Base-by-base conservation (phyloP, 2,797 vertebrate species). In the Trichosurus vulpecula region DNA sequence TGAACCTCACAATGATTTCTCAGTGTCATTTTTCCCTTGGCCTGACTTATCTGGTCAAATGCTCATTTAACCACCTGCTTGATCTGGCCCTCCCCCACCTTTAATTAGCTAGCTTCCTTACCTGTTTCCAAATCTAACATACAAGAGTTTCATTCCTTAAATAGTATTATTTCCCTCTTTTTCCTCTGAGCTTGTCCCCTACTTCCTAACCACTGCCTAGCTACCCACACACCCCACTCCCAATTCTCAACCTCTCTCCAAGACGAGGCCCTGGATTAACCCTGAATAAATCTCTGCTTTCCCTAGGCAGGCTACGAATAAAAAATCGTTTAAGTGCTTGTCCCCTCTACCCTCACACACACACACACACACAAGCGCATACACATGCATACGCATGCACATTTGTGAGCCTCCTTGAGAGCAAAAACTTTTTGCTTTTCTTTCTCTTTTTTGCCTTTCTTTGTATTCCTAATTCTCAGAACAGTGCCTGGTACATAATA, bases 371-470 rank as follows among this genome's bases (percentile, higher is more conserved):
- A 58, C 57, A 31, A 27, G 35, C 30, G 35, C 11, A 58, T 9
- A 61, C 30, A 56, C 55, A 58, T 3, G 13, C 61, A n/a, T 4
- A n/a, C 35, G 41, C 16, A 74, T 16, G 16, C n/a, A 93, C 35
- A 52, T 66, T 10, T 31, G 22, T 92, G 54, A 93, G 27, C 6
- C 51, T 47, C 91, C 91, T 57, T 52, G 12, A 97, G 94, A 12
- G 51, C 51, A 91, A 96, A 29, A 41, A 47, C 47, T 14, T 56
- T 41, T 41, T 66, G 58, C 58, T 66, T n/a, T 41, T 74, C 66
- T 91, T 53, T 92, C 54, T 55, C 10, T 58, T 41, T 89, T 96
- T 51, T 91, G 16, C 31, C 93, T 91, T 91, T 94, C 29, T 29
- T n/a, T 61, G 12, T 52, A 47, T 93, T 47, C 6, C 5, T 90